Percentiles rank a stretch among this genome's conserved stretches.
Conservation (phyloP, 2,113 vertebrate species). For the Condylura cristata region DNA sequence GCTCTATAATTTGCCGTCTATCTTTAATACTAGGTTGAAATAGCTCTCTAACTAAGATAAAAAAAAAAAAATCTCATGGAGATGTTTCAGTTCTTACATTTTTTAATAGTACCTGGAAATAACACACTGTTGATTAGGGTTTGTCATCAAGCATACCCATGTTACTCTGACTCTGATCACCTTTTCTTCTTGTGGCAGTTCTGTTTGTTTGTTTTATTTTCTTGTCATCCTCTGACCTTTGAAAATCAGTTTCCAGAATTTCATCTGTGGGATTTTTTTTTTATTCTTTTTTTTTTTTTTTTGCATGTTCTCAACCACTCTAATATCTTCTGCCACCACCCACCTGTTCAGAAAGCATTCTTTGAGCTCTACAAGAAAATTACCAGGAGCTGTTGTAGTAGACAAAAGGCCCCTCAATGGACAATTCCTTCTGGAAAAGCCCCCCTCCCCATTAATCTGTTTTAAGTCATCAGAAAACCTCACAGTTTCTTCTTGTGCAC, state of each 20-base stretch:
- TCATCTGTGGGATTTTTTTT: not conserved
- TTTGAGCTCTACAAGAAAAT: not conserved
- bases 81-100: not conserved
- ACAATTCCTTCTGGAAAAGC: not conserved
- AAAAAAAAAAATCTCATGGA: not conserved
- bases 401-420: not conserved
- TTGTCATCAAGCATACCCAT: not conserved
- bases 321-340: not conserved
- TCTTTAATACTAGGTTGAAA: not conserved
- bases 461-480: not conserved
- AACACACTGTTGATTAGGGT: not conserved
- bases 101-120: not conserved
- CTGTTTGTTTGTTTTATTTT: not conserved
- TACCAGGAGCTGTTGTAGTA: not conserved
- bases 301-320: not conserved
- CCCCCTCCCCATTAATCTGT: not conserved
- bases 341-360: not conserved
- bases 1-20: not conserved
- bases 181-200: not conserved
- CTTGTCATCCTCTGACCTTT: not conserved
- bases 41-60: not conserved
- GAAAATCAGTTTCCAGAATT: constrained; percentile 23
- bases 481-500: not conserved
- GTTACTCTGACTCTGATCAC: not conserved
- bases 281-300: not conserved